A percentile compares a stretch with the other conserved stretches of the same genome.
These are phyloP conservation scores for Chloroceryle aenea DNA, from an alignment of 2,113 vertebrate species.

Conservation along the genomic window DNA sequence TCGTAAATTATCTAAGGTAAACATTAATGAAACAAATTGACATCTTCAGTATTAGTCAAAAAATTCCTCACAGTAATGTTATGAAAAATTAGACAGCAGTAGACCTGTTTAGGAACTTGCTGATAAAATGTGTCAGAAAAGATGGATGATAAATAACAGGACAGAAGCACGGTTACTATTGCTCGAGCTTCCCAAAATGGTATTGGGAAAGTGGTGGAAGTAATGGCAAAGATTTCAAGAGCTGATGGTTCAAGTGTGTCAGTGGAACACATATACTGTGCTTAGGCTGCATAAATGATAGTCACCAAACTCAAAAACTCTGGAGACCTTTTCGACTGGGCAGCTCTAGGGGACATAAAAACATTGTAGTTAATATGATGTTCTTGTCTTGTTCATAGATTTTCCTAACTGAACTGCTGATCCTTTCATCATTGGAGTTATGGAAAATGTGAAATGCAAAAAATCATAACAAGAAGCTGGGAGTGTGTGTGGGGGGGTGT, in stretches of 20 bases:
- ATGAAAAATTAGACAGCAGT: background rate
- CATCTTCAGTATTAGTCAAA: background rate
- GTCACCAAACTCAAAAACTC: background rate
- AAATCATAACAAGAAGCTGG: background rate
- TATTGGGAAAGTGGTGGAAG: background rate
- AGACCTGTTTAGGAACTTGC: background rate
- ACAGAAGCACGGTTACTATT: background rate
- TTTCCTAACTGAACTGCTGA: background rate
- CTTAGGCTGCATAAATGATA: background rate
- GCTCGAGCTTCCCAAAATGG: background rate
- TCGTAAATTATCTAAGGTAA: background rate
- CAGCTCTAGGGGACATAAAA: background rate
- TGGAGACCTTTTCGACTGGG: background rate
- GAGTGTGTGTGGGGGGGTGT: too few species aligned
- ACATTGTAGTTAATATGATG: background rate
- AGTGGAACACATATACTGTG: background rate
- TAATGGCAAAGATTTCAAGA: background rate
- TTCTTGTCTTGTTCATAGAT: background rate
- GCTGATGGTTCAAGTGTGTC: background rate
- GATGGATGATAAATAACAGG: background rate
- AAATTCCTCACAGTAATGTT: background rate
- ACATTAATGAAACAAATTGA: background rate
- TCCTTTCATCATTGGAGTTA: background rate
- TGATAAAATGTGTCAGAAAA: background rate
- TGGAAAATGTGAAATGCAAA: background rate